Evolutionary conservation across 64 coral and sea anemone species (phyloP).

Genomic region (Actinia equina): DNA sequence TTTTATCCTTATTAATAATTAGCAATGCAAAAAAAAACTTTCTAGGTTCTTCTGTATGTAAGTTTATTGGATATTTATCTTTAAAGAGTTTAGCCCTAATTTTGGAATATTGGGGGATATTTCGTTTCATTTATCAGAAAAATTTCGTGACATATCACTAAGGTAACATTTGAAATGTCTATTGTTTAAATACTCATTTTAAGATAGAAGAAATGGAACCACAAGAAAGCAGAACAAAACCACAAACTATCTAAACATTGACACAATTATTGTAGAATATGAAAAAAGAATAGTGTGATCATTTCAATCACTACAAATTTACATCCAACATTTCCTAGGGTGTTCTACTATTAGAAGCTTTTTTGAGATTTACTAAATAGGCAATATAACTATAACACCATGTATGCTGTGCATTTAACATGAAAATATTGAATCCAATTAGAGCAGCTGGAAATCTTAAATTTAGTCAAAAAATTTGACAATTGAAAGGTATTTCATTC

Average conservation of each 20-base stretch:
- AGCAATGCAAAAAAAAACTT: not conserved
- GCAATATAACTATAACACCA: not conserved
- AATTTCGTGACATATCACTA: not conserved
- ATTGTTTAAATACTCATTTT: not conserved
- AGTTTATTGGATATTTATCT: not conserved
- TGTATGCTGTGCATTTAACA: not conserved
- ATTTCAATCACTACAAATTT: not conserved
- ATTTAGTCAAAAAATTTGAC: not conserved
- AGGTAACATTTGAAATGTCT: not conserved
- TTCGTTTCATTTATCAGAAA: not conserved
- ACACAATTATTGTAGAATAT: not conserved
- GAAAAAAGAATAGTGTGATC: not conserved
- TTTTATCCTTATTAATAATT: not conserved
- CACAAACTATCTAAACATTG: slow-evolving; percentile 13
- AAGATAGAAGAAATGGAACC: not conserved
- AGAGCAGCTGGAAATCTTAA: not conserved
- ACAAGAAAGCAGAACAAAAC: not conserved
- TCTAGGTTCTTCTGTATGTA: not conserved
- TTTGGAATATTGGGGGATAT: not conserved
- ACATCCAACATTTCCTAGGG: not conserved
- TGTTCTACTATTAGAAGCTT: not conserved
- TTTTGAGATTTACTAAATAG: not conserved
- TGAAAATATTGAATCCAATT: not conserved
- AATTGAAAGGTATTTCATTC: not conserved
- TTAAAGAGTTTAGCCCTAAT: not conserved